Percentiles rank a stretch among this genome's conserved stretches.
phyloP scores from a whole-genome alignment of 2,888 invertebrate species.

The Drosophila helvetica region DNA sequence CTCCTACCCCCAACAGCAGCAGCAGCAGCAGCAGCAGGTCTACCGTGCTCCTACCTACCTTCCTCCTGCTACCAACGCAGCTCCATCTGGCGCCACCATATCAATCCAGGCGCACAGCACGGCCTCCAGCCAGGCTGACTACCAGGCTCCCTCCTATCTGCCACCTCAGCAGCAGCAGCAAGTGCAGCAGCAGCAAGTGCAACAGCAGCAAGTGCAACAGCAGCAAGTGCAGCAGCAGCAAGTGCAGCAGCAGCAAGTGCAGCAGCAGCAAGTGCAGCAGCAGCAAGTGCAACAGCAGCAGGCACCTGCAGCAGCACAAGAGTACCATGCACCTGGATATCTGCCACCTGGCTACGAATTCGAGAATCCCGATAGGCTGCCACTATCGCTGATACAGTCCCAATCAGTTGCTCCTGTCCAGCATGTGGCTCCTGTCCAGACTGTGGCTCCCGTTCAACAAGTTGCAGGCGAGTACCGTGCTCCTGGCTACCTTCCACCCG shows the following conservation, averaged over 20 bases:
- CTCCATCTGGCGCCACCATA: slow-evolving; percentile 12
- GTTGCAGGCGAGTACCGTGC: slow-evolving; percentile 49
- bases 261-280: slow-evolving; percentile 22
- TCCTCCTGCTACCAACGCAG: slow-evolving; percentile 43
- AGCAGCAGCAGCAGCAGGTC: slow-evolving; percentile 11
- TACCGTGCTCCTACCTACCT: slow-evolving; percentile 55
- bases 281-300: slow-evolving; percentile 26
- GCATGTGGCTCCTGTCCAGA: slow-evolving; percentile 17
- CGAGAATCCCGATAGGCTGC: slow-evolving; percentile 45
- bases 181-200: slow-evolving; percentile 23
- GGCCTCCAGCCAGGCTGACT: slow-evolving; percentile 16
- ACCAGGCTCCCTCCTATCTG: slow-evolving; percentile 44
- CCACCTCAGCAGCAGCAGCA: slow-evolving; percentile 50
- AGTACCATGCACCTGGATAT: slow-evolving; percentile 59
- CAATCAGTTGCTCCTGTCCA: slow-evolving; percentile 6
- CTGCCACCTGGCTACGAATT: slow-evolving; percentile 70
- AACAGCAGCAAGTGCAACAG: slow-evolving; percentile 12
- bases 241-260: slow-evolving; percentile 27
- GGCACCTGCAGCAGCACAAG: slow-evolving; percentile 6
- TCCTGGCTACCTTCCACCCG: slow-evolving; percentile 63
- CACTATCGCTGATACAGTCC: slow-evolving; percentile 13
- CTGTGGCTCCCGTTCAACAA: slow-evolving; percentile 27
- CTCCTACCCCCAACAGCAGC: slow-evolving; percentile 23
- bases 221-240: slow-evolving; percentile 37
- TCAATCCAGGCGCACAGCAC: slow-evolving; percentile 10